Conservation (phyloP, 2,797 vertebrate genomes). For the Falco concolor region DNA sequence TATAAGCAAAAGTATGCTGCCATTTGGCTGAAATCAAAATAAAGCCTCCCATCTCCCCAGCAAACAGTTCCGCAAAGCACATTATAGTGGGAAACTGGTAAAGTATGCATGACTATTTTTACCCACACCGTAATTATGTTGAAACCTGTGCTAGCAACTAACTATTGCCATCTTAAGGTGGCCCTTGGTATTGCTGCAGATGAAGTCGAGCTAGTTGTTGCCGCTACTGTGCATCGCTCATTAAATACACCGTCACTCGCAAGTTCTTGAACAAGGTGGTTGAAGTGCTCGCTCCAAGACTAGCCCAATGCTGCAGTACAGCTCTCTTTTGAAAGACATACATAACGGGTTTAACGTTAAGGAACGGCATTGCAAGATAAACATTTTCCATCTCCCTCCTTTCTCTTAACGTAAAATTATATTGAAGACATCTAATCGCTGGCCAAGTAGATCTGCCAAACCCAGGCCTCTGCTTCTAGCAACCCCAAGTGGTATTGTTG, state of each 20-base stretch:
- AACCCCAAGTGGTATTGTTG: neutral
- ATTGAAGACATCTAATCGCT: neutral
- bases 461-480: neutral
- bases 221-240: neutral
- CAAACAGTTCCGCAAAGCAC: neutral
- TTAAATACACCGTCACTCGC: rapidly evolving
- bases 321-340: neutral
- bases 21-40: neutral
- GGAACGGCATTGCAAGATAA: neutral
- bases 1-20: neutral
- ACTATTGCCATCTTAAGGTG: constrained; percentile 64
- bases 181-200: neutral
- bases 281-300: rapidly evolving
- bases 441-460: neutral
- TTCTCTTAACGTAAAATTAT: neutral
- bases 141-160: neutral
- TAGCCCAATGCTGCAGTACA: neutral
- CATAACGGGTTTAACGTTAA: rapidly evolving
- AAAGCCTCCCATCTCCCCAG: neutral
- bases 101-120: neutral
- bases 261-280: neutral
- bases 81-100: neutral
- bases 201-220: neutral
- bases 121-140: neutral
- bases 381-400: neutral